A percentile compares a stretch with the other conserved stretches of the same genome.
phyloP scores from a whole-genome alignment of 35 echinoderm and acorn worm genomes.

The Ptychodera flava region DNA sequence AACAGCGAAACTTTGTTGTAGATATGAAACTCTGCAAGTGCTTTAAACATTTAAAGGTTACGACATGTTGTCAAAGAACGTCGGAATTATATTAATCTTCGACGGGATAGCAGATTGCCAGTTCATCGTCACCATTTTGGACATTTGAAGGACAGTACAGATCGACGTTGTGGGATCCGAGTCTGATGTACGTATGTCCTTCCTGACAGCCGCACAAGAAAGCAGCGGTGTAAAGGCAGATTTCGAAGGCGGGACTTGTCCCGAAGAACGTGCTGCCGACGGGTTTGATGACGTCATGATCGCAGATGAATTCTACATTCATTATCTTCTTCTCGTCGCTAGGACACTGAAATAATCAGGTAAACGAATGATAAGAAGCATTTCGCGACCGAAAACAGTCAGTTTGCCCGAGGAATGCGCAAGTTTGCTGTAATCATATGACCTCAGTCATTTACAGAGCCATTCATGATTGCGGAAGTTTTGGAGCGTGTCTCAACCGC shows the following conservation, averaged over 20 bases:
- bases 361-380: too few relatives aligned
- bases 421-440: too few relatives aligned
- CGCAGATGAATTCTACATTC: not conserved
- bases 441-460: too few relatives aligned
- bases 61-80: too few relatives aligned
- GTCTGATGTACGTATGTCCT: not conserved
- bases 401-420: too few relatives aligned
- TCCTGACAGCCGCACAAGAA: not conserved
- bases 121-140: not conserved
- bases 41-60: too few relatives aligned
- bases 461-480: too few relatives aligned
- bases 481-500: too few relatives aligned
- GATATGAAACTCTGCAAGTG: too few relatives aligned
- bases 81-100: too few relatives aligned
- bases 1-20: too few relatives aligned
- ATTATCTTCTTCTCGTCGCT: not conserved
- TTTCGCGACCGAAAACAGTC: too few relatives aligned
- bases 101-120: not conserved
- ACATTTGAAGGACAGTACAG: not conserved
- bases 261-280: not conserved
- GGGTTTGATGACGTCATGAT: not conserved
- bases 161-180: not conserved
- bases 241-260: not conserved
- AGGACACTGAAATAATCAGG: not conserved
- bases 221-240: not conserved